Percentiles rank a stretch among this genome's conserved stretches.
phyloP scores from a whole-genome alignment of 2,113 vertebrate species.

The Embiotoca jacksoni region DNA sequence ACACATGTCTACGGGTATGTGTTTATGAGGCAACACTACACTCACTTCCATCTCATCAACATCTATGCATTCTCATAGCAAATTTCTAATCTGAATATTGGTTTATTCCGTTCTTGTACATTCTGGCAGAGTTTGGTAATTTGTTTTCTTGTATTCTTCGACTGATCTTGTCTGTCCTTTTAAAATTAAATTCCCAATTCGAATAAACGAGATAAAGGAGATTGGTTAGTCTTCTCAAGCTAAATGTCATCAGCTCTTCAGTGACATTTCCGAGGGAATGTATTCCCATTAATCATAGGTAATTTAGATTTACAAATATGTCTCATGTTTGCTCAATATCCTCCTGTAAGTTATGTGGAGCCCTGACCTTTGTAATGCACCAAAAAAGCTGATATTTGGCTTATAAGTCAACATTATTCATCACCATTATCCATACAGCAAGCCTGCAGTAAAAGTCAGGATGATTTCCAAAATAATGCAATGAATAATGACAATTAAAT shows the following conservation, averaged over 20 bases:
- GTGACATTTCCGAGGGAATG: conserved; percentile 3
- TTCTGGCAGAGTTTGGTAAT: not conserved
- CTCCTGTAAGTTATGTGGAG: not conserved
- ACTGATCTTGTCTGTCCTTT: not conserved
- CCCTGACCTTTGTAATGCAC: not conserved
- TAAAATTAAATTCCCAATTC: not conserved
- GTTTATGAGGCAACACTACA: conserved; percentile 1
- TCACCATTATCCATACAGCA: too few species aligned
- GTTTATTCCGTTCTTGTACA: not conserved
- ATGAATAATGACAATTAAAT: too few species aligned
- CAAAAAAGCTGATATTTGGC: not conserved
- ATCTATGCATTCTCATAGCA: not conserved
- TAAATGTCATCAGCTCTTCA: not conserved
- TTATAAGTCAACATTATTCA: not conserved
- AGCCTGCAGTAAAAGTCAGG: too few species aligned
- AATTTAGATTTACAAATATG: not conserved
- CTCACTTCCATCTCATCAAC: not conserved
- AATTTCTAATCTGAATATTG: not conserved
- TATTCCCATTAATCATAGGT: not conserved
- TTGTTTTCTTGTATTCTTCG: not conserved
- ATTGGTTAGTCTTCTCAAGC: not conserved
- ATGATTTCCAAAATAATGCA: too few species aligned
- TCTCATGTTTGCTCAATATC: not conserved
- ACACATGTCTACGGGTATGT: conserved; percentile 1
- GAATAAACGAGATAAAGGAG: not conserved